Base-by-base conservation (phyloP, 2,113 vertebrate species). In the Taxidea taxus region DNA sequence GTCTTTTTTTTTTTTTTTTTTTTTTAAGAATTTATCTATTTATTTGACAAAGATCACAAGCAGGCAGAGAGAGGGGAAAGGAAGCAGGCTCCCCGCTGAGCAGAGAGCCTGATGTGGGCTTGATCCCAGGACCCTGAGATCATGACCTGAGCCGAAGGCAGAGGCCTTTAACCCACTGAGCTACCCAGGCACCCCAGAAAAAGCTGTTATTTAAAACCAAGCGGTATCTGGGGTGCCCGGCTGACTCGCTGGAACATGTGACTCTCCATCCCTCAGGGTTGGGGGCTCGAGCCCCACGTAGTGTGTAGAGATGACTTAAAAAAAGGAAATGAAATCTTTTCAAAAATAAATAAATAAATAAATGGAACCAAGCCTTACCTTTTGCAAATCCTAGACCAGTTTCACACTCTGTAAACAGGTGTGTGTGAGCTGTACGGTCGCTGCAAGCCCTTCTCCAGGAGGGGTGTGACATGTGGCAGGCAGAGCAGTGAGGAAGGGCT, bases 401-500 rank as follows among this genome's bases (percentile, higher is more conserved):
- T 82, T 72, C 0, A 2, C 42, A 27, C 68, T 96, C 92, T 93
- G 91, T 95, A 93, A 97, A 88, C 97, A 77, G 74, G 49, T 60
- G 11, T 87, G 92, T 97, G 91, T 74, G 92, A 90, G 96, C 93
- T 18, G n/a, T 47, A 89, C 15, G 89, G 6, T 94, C 91, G 92
- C 91, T 96, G 95, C 96, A 68, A 72, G 31, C 37, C 89, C 92
- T 92, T 97, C 91, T 0, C 4, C 77, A 51, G 0, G 0, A 74
- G 66, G 81, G 68, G 81, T 92, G 83, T 93, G 39, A 25, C 9
- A 1, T 15, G 70, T 44, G 34, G 78, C 87, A 66, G 97, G 74
- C 93, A 91, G 77, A 34, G 49, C 2, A 0, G 82, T 96, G 97
- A 98, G 96, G 97, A 98, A 97, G 92, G 90, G 54, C 78, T 3